A percentile compares a stretch with the other conserved stretches of the same genome.
phyloP scores from a whole-genome alignment of 2,113 vertebrate species.

The Paralichthys olivaceus region DNA sequence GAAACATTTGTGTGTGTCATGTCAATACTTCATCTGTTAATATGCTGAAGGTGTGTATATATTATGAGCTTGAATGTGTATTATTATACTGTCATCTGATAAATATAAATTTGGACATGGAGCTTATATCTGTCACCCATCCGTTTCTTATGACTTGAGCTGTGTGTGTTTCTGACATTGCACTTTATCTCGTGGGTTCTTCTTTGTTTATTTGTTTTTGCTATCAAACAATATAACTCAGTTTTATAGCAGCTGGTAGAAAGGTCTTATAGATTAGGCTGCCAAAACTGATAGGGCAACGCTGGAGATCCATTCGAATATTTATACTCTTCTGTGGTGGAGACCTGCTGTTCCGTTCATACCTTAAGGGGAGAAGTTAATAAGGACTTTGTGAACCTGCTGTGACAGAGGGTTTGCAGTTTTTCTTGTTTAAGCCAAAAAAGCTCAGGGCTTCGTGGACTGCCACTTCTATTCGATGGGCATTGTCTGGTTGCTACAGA shows the following conservation, averaged over 20 bases:
- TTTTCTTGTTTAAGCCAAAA: constrained; percentile 14
- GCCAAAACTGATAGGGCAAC: not conserved
- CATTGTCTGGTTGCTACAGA: constrained; percentile 21
- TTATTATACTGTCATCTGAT: not conserved
- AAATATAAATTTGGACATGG: not conserved
- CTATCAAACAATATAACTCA: not conserved
- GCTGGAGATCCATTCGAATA: not conserved
- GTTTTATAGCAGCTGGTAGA: not conserved
- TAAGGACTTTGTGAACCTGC: constrained; percentile 5
- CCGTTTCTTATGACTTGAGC: not conserved
- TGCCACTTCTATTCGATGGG: constrained; percentile 11
- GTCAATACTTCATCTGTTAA: not conserved
- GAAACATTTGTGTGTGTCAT: not conserved
- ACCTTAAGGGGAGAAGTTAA: constrained; percentile 1
- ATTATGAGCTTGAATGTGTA: not conserved
- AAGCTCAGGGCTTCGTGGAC: constrained; percentile 1
- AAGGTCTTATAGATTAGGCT: not conserved
- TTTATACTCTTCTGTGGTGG: not conserved
- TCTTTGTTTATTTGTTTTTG: no score
- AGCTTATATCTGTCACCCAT: not conserved
- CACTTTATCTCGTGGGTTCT: not conserved
- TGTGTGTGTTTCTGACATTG: not conserved
- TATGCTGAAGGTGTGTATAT: not conserved
- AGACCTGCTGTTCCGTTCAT: not conserved
- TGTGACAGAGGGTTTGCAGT: constrained; percentile 1